Base-by-base conservation (phyloP, 2,113 vertebrate genomes). In the Mionectes macconnelli region DNA sequence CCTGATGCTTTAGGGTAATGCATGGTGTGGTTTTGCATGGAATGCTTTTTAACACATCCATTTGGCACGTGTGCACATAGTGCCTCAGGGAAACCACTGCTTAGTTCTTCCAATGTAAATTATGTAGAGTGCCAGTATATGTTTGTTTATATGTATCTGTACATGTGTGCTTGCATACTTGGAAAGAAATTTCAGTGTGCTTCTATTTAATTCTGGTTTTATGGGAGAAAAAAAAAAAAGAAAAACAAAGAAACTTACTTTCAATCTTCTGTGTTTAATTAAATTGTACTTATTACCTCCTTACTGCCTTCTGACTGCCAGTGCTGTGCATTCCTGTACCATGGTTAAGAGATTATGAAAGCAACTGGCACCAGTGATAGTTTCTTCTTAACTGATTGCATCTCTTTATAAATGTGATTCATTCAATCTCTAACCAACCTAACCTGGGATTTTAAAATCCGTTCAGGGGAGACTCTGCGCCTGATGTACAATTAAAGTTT, bases 361-460 rank as follows among this genome's bases (percentile, higher is more conserved):
- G 70, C 8, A 80, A n/a, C 59, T 90, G 84, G 87, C 72, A 92
- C 30, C 14, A 42, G 9, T n/a, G 33, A 37, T 66, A 21, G 42
- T 64, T 94, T 92, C 67, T 96, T 85, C 85, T 78, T 72, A 86
- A 74, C 64, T 78, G 80, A 80, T 89, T 90, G 35, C 4, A 7
- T 90, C 76, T 94, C 40, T 75, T 62, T 75, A 17, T 80, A 74
- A 74, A n/a, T 50, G 44, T 84, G 87, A 84, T 93, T 94, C 63
- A 81, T 96, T 88, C 60, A 72, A 37, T 86, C 60, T 88, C 60
- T 84, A 87, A 81, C 76, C 49, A 82, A 25, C 39, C 49, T 90
- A 86, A 68, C 56, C 37, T 79, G 90, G 69, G 90, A 90, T 94
- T 95, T 96, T 79, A 57, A 95, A 90, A 93, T 87, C 70, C 1